A percentile compares a stretch with the other conserved stretches of the same genome.
phyloP scores from a whole-genome alignment of 2,113 vertebrate genomes.

The Blennius ocellaris region DNA sequence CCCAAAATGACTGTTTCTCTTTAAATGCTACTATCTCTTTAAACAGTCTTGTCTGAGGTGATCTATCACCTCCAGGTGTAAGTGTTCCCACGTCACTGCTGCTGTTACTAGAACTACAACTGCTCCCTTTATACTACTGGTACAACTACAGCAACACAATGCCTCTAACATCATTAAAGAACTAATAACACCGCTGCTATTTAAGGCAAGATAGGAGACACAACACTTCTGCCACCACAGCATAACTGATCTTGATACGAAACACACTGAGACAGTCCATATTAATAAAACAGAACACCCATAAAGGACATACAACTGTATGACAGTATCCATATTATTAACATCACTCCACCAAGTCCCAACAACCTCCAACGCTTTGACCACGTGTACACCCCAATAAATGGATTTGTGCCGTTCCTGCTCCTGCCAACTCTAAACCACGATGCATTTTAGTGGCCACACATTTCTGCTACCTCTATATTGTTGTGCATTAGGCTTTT shows the following conservation, averaged over 20 bases:
- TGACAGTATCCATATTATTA: background rate
- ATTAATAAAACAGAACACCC: background rate
- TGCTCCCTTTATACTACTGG: background rate
- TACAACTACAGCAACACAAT: slow-evolving; percentile 3
- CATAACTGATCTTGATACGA: background rate
- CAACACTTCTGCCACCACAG: background rate
- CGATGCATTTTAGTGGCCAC: background rate
- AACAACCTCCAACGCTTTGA: no score
- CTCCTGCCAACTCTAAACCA: background rate
- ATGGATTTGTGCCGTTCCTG: background rate
- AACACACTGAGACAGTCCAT: background rate
- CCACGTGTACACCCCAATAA: background rate
- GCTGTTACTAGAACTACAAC: slow-evolving; percentile 34
- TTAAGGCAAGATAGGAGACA: background rate
- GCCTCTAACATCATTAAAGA: background rate
- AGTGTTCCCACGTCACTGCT: slow-evolving; percentile 42
- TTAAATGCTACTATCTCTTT: slow-evolving; percentile 30
- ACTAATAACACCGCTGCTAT: background rate
- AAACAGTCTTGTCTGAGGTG: slow-evolving; percentile 36
- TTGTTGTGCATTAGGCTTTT: background rate
- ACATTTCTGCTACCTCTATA: background rate
- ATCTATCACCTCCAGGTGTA: slow-evolving; percentile 50
- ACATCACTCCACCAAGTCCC: slow-evolving; percentile 17
- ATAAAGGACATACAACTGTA: slow-evolving; percentile 2
- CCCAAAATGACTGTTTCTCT: slow-evolving; percentile 11